These are phyloP conservation scores for Poecilobothrus nobilitatus DNA, from an alignment of 2,888 invertebrate genomes.

Conservation along the genomic window DNA sequence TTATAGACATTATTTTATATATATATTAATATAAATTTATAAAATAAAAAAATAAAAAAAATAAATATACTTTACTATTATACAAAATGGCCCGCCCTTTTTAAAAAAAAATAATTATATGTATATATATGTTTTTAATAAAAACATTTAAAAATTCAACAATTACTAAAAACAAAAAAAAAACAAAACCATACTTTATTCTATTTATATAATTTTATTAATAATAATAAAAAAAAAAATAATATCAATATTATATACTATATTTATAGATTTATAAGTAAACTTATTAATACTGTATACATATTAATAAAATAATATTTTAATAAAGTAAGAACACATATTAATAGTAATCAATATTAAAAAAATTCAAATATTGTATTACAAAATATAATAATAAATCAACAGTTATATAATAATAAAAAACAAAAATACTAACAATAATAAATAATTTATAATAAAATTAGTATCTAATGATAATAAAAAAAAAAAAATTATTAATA, in stretches of 20 bases:
- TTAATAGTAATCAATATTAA: too few species aligned
- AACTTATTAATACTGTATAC: too few species aligned
- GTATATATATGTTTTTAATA: background rate
- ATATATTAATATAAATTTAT: background rate
- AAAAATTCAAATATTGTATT: too few species aligned
- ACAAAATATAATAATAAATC: too few species aligned
- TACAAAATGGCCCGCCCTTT: constrained; percentile 4
- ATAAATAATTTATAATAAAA: background rate
- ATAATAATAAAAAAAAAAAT: too few species aligned
- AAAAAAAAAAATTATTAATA: background rate
- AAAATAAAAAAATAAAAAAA: too few species aligned
- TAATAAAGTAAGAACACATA: too few species aligned
- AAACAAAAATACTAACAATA: too few species aligned
- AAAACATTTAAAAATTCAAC: background rate
- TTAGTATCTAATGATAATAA: background rate
- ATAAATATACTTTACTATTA: background rate
- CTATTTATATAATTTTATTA: too few species aligned
- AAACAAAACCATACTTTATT: background rate
- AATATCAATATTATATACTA: too few species aligned
- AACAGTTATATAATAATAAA: background rate
- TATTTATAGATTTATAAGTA: too few species aligned
- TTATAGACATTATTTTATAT: background rate
- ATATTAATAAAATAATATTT: too few species aligned
- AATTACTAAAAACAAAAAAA: background rate
- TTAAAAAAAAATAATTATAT: background rate